Conservation (phyloP, 2,797 vertebrate genomes). For the Podarcis lilfordi region DNA sequence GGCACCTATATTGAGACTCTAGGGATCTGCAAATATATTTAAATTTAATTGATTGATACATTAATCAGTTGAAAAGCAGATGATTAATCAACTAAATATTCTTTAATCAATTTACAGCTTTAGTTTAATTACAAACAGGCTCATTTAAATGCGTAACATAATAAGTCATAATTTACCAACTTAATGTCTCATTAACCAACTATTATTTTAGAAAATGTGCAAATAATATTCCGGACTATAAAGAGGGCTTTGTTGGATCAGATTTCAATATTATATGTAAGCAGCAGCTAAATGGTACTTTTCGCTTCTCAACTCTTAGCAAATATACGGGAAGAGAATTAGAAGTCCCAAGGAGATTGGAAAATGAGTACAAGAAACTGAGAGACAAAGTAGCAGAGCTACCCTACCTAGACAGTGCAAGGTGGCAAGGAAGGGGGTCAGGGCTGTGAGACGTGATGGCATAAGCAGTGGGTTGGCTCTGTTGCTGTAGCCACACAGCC, state of each 20-base stretch:
- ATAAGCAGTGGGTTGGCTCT: no score
- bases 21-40: constrained; percentile 8
- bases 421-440: no score
- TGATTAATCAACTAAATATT: constrained; percentile 18
- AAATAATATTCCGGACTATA: constrained; percentile 12
- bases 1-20: neutral
- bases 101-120: constrained; percentile 1
- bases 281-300: constrained; percentile 26
- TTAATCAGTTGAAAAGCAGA: constrained; percentile 6
- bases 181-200: constrained; percentile 9
- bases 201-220: constrained; percentile 24
- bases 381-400: neutral
- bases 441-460: no score
- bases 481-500: no score
- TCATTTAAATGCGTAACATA: neutral
- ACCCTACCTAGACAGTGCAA: no score
- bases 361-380: neutral
- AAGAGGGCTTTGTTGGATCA: constrained; percentile 17
- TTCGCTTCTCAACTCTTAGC: constrained; percentile 12
- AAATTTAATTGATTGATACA: constrained; percentile 17
- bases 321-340: neutral
- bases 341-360: neutral
- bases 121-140: constrained; percentile 10
- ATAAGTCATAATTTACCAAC: constrained; percentile 30
- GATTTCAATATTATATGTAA: neutral